Evolutionary conservation across 1,140 invertebrate genomes (phyloP).

Genomic region (Drosophila leontia): DNA sequence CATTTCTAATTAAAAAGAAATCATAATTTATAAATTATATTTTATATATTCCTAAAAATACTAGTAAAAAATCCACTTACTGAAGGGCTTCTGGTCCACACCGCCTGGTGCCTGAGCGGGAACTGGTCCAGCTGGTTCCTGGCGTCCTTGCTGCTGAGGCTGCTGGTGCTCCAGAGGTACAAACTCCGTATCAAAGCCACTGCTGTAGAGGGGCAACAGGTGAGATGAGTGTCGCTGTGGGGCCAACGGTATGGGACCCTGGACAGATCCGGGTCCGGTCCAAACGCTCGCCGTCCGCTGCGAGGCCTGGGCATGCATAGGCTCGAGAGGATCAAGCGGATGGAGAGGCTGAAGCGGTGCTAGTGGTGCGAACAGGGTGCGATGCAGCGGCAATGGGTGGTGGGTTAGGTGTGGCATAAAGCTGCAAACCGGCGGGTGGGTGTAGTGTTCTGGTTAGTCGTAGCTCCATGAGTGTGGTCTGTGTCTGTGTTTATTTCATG

Average conservation of each 20-base stretch:
- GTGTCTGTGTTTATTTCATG: slow-evolving; percentile 49
- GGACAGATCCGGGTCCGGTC: slow-evolving; percentile 33
- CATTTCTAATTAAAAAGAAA: too few relatives aligned
- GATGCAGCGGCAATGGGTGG: slow-evolving; percentile 73
- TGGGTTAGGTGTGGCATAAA: slow-evolving; percentile 80
- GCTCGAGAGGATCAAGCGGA: slow-evolving; percentile 65
- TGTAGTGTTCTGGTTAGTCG: slow-evolving; percentile 59
- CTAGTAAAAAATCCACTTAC: slow-evolving; percentile 42
- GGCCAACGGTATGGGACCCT: slow-evolving; percentile 47
- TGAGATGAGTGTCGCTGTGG: slow-evolving; percentile 61
- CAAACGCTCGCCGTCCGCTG: slow-evolving; percentile 68
- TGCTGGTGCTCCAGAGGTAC: slow-evolving; percentile 75
- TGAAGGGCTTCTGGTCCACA: slow-evolving; percentile 72
- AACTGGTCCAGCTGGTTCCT: slow-evolving; percentile 31
- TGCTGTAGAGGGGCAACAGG: slow-evolving; percentile 65
- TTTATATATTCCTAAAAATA: too few relatives aligned
- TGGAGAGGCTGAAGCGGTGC: slow-evolving; percentile 54
- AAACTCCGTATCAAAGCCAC: slow-evolving; percentile 71
- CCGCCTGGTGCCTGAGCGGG: slow-evolving; percentile 7
- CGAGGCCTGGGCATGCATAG: slow-evolving; percentile 69
- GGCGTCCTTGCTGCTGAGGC: slow-evolving; percentile 63
- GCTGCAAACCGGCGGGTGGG: slow-evolving; percentile 41
- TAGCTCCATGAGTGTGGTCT: slow-evolving; percentile 10
- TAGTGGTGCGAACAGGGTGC: slow-evolving; percentile 67
- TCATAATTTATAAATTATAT: too few relatives aligned